phyloP scores from a whole-genome alignment of 2,888 invertebrate species.

The Cepaea hortensis region DNA sequence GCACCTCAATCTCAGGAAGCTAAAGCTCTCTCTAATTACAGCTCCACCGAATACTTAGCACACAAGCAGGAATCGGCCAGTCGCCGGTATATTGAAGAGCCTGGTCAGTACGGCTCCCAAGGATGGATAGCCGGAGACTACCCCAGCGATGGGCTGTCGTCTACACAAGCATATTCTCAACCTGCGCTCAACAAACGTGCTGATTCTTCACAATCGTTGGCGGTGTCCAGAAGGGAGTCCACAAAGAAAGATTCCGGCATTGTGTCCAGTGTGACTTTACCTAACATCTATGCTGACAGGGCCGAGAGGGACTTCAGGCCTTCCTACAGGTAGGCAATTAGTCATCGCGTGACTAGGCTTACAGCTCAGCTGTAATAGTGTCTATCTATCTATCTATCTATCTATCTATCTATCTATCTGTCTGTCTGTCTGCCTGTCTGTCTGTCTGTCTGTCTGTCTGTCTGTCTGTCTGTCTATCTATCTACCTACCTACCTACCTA shows the following conservation, averaged over 20 bases:
- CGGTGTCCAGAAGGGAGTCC: constrained; percentile 26
- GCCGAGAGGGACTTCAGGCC: constrained; percentile 55
- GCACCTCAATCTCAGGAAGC: constrained; percentile 20
- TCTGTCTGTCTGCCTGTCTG: too few relatives aligned
- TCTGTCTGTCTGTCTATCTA: too few relatives aligned
- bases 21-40: constrained; percentile 60
- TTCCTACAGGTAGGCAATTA: constrained; percentile 30
- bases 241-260: constrained; percentile 58
- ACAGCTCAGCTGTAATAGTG: too few relatives aligned
- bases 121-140: constrained; percentile 48
- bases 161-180: constrained; percentile 44
- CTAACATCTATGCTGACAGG: constrained; percentile 65
- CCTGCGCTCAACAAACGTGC: constrained; percentile 49
- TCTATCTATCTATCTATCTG: too few relatives aligned
- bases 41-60: constrained; percentile 74
- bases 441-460: too few relatives aligned
- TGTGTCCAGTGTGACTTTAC: constrained; percentile 67
- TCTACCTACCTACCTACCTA: too few relatives aligned
- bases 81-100: constrained; percentile 62
- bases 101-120: constrained; percentile 45
- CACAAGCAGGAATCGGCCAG: constrained; percentile 72
- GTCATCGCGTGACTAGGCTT: too few relatives aligned
- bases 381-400: too few relatives aligned
- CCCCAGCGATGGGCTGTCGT: constrained; percentile 24
- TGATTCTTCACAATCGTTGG: constrained; percentile 53